phyloP scores from a whole-genome alignment of 2,113 vertebrate species.

The Cavia aperea region DNA sequence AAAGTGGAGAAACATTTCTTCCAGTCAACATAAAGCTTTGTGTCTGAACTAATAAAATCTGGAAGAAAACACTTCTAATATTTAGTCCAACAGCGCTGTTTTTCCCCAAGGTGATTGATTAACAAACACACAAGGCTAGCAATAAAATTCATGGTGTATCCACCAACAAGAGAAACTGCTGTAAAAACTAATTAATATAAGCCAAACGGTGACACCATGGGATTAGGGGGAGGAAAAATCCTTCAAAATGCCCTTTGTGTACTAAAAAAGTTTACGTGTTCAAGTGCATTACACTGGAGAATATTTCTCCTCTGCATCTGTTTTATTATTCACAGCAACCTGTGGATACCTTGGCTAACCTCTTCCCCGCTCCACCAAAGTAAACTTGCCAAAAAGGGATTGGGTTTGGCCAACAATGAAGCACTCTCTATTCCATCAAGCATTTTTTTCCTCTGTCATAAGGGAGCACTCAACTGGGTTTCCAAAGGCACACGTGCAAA shows the following conservation, averaged over 20 bases:
- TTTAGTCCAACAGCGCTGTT: constrained; percentile 38
- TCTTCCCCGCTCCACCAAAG: constrained; percentile 41
- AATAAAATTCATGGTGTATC: constrained; percentile 42
- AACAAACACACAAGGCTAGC: not conserved
- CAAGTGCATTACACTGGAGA: constrained; percentile 23
- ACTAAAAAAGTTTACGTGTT: constrained; percentile 1
- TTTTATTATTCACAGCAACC: constrained; percentile 46
- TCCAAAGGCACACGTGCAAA: constrained; percentile 6
- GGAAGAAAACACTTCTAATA: constrained; percentile 48
- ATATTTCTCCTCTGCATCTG: constrained; percentile 17
- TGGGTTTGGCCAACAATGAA: constrained; percentile 58
- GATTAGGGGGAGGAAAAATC: constrained; percentile 12
- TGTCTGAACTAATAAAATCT: constrained; percentile 56
- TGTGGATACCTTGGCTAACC: constrained; percentile 53
- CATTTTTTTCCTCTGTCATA: constrained; percentile 11
- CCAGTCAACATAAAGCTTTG: constrained; percentile 26
- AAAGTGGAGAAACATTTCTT: constrained; percentile 56
- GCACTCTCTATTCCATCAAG: constrained; percentile 9
- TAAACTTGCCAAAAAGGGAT: constrained; percentile 45
- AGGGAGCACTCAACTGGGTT: constrained; percentile 15
- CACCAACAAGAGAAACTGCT: constrained; percentile 35
- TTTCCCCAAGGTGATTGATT: constrained; percentile 30
- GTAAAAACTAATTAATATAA: constrained; percentile 12
- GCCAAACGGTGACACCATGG: not conserved
- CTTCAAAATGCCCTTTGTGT: not conserved